Conservation (phyloP, 2,888 invertebrate genomes). For the Mystacides longicornis region DNA sequence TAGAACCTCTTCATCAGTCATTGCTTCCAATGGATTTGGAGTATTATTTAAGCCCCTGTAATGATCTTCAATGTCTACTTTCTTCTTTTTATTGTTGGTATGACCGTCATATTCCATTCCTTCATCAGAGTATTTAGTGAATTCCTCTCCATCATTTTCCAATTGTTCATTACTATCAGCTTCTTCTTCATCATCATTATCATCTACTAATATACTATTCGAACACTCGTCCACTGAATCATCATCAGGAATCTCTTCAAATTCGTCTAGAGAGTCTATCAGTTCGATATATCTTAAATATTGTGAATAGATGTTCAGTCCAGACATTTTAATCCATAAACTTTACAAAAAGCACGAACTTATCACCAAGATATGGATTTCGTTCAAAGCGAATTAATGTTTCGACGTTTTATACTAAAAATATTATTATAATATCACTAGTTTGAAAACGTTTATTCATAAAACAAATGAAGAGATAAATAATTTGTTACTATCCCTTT, state of each 20-base stretch:
- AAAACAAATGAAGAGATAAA: too few relatives aligned
- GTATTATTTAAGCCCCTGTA: slow-evolving; percentile 25
- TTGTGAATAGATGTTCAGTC: background rate
- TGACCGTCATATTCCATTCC: background rate
- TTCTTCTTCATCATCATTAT: background rate
- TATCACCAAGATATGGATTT: too few relatives aligned
- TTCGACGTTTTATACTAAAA: too few relatives aligned
- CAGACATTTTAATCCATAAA: background rate
- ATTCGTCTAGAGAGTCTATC: background rate
- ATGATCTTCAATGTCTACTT: slow-evolving; percentile 22
- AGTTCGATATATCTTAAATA: background rate
- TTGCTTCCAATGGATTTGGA: slow-evolving; percentile 26
- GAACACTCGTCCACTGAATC: too few relatives aligned
- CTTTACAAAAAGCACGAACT: background rate
- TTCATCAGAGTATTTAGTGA: background rate
- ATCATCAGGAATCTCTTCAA: background rate
- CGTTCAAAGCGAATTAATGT: too few relatives aligned
- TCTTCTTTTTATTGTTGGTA: slow-evolving; percentile 10
- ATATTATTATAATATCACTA: too few relatives aligned
- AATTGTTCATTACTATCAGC: too few relatives aligned
- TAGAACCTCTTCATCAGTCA: slow-evolving; percentile 25
- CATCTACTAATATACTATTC: too few relatives aligned
- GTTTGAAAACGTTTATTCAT: too few relatives aligned
- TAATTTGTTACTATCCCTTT: too few relatives aligned
- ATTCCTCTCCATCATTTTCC: background rate